Evolutionary conservation across 2,113 vertebrate genomes (phyloP).

Genomic region (Halichoeres trimaculatus): DNA sequence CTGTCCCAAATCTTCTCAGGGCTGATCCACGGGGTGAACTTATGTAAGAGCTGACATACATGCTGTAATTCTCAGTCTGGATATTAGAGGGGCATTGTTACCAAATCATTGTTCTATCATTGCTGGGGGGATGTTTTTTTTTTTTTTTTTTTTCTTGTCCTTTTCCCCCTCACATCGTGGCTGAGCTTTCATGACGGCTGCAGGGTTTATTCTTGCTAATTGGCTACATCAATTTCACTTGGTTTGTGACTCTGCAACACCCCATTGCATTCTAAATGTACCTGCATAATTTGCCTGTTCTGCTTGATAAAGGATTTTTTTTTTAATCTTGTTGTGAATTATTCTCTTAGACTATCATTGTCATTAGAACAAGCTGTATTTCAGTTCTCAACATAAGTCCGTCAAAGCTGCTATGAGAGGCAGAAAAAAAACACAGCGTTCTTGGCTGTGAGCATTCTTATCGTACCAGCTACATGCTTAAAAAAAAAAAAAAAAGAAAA

Average conservation of each 20-base stretch:
- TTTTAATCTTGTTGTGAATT: slow-evolving; percentile 50
- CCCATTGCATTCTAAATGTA: slow-evolving; percentile 78
- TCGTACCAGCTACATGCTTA: not conserved
- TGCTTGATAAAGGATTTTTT: slow-evolving; percentile 51
- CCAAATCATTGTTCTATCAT: slow-evolving; percentile 62
- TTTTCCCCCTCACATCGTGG: slow-evolving; percentile 60
- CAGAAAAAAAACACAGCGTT: not conserved
- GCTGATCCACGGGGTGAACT: slow-evolving; percentile 46
- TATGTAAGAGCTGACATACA: slow-evolving; percentile 46
- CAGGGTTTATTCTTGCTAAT: slow-evolving; percentile 77
- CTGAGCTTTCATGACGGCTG: slow-evolving; percentile 65
- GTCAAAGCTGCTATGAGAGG: slow-evolving; percentile 53
- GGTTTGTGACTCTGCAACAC: slow-evolving; percentile 71
- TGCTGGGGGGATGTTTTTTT: slow-evolving; percentile 18
- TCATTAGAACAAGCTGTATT: slow-evolving; percentile 59
- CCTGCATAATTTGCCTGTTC: slow-evolving; percentile 65
- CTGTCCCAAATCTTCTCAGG: slow-evolving; percentile 31
- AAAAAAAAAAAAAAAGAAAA: too few relatives aligned
- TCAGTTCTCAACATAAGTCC: slow-evolving; percentile 28
- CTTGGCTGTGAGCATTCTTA: not conserved
- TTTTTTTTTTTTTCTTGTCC: not conserved
- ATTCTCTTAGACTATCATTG: slow-evolving; percentile 55
- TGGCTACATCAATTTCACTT: slow-evolving; percentile 76
- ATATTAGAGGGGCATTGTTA: slow-evolving; percentile 40
- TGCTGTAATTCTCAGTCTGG: slow-evolving; percentile 39